Evolutionary conservation across 2,888 invertebrate species (phyloP).

Genomic region (Gymnocheta viridis): DNA sequence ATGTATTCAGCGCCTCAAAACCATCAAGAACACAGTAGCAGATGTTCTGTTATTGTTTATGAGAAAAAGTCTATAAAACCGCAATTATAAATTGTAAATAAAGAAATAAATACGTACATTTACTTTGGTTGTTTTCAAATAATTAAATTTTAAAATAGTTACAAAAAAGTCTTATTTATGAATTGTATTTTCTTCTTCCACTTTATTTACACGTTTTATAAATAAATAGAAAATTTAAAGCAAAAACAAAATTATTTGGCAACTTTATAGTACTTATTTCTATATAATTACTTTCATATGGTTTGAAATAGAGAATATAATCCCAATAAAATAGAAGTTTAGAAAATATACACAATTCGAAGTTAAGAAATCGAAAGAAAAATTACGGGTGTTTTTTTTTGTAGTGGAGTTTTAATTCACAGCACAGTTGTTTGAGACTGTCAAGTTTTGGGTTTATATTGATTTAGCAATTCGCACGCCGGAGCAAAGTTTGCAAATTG

Average conservation of each 20-base stretch:
- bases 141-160: neutral
- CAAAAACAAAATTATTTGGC: neutral
- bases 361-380: neutral
- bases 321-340: neutral
- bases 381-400: too few species aligned
- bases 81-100: conserved; percentile 47
- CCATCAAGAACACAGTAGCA: conserved; percentile 15
- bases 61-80: conserved; percentile 28
- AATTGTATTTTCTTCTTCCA: neutral
- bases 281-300: neutral
- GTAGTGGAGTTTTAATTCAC: too few species aligned
- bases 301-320: neutral
- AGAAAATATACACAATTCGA: too few species aligned
- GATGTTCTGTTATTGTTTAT: conserved; percentile 39
- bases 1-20: neutral
- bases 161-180: neutral
- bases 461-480: too few species aligned
- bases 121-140: conserved; percentile 20
- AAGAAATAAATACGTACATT: too few species aligned
- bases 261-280: neutral
- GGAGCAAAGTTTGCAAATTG: too few species aligned
- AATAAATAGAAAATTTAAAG: neutral
- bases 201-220: neutral
- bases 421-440: too few species aligned
- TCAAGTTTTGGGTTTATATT: too few species aligned